Evolutionary conservation across 2,888 invertebrate species (phyloP), one percentile per base, ranked within the genome.

Genomic region (Masnerella sp.): DNA sequence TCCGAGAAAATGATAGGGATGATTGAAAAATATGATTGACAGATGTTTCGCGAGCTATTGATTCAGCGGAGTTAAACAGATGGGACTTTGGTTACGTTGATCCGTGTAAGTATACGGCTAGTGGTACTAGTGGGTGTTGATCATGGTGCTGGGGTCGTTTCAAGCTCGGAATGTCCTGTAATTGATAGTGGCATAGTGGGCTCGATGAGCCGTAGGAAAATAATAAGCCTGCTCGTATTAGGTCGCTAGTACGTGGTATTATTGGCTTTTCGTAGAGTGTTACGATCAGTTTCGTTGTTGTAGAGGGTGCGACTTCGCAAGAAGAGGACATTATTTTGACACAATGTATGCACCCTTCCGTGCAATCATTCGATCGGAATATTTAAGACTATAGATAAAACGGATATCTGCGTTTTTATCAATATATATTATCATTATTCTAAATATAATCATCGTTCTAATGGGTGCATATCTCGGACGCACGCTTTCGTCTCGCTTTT

Each of bases 171-270:
- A 85, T 83, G 81, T 83, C 81, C 79, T 83, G 87, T 87, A 87
- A 87, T 87, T 87, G 87, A 87, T 87, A 87, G 85, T 80, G 79
- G 81, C 82, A 84, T 82, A 85, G 77, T 80, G 81, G 81, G 84
- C 80, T 85, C 86, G 83, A 87, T 86, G 86, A 86, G 85, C 85
- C 86, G 85, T 85, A 86, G 81, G 82, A 86, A 87, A 87, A 87
- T 87, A 87, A 87, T 87, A 87, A 87, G 87, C 84, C 84, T 49
- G 72, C 28, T 79, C 73, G 80, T 80, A 80, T 80, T 77, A 74
- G 76, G 77, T 76, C 71, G 80, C 78, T 76, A 78, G 78, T 79
- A 79, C 78, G 78, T 36, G 75, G 81, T 80, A 84, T 86, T 85
- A 84, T 84, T 84, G 83, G 84, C 80, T 79, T 78, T 82, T 69